These are phyloP conservation scores for Sparidentex hasta DNA, from an alignment of 2,797 vertebrate species.

Conservation along the genomic window DNA sequence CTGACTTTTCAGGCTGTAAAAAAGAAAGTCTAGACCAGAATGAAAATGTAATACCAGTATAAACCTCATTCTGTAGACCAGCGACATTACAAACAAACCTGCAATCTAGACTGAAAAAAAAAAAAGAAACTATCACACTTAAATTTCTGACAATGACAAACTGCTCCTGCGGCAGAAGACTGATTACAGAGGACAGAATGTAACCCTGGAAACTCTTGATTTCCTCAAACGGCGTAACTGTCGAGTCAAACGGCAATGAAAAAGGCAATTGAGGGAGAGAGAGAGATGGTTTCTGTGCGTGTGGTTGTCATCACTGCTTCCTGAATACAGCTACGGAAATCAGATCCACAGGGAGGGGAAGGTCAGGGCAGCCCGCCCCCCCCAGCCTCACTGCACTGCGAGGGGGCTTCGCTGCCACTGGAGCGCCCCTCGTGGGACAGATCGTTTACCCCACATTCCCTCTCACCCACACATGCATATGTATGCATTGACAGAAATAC, in stretches of 20 bases:
- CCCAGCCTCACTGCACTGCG: conserved; percentile 1
- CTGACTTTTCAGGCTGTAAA: neutral
- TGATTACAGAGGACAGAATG: conserved; percentile 13
- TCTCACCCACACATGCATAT: conserved; percentile 19
- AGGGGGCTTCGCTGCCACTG: conserved; percentile 20
- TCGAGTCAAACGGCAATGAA: conserved; percentile 25
- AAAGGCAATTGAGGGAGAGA: conserved; percentile 26
- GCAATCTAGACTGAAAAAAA: neutral
- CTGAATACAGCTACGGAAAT: conserved; percentile 63
- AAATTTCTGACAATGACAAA: conserved; percentile 25
- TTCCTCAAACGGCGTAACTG: conserved; percentile 32
- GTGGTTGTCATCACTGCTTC: conserved; percentile 68
- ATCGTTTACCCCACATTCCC: conserved; percentile 45
- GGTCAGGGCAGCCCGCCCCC: conserved; percentile 42
- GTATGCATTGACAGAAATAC: neutral
- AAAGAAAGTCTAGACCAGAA: neutral
- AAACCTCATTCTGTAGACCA: neutral
- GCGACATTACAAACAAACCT: neutral
- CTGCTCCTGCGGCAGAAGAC: conserved; percentile 6
- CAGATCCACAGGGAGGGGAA: conserved; percentile 44
- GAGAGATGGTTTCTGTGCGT: conserved; percentile 49
- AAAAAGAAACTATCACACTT: conserved; percentile 1
- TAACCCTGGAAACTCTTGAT: conserved; percentile 45
- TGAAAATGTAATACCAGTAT: neutral
- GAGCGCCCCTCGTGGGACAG: conserved; percentile 43